phyloP scores from a whole-genome alignment of 2,797 vertebrate genomes.

The Periophthalmus magnuspinnatus region DNA sequence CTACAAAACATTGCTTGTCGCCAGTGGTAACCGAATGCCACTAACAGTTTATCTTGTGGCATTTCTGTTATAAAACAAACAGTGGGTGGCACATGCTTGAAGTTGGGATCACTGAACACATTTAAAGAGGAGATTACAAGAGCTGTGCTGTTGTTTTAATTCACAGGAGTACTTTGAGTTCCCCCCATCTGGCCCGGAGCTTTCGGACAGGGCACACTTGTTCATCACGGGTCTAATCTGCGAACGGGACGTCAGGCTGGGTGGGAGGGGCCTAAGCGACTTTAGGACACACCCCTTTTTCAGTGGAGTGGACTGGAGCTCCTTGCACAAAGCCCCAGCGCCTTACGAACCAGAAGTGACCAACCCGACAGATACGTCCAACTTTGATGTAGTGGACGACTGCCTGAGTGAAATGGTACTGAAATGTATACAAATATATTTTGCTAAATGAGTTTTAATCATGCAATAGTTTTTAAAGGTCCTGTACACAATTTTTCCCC shows the following conservation, averaged over 20 bases:
- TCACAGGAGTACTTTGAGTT: conserved; percentile 83
- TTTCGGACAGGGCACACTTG: conserved; percentile 73
- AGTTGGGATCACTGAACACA: background rate
- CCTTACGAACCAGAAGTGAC: conserved; percentile 81
- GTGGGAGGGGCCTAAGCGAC: conserved; percentile 73
- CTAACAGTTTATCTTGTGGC: background rate
- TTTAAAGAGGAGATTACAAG: conserved; percentile 5
- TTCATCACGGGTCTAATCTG: conserved; percentile 83
- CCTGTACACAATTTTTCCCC: too few species aligned
- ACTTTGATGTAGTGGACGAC: conserved; percentile 87
- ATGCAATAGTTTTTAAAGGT: too few species aligned
- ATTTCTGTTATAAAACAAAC: background rate
- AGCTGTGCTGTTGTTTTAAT: background rate
- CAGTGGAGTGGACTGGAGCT: conserved; percentile 78
- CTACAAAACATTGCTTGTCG: background rate
- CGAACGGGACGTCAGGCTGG: conserved; percentile 77
- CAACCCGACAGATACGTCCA: conserved; percentile 84
- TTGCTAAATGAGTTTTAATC: too few species aligned
- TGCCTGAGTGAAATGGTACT: conserved; percentile 80
- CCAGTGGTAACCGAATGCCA: background rate
- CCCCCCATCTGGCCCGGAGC: conserved; percentile 63
- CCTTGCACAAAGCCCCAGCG: conserved; percentile 72
- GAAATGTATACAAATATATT: too few species aligned
- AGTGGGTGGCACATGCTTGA: background rate
- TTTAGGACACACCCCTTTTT: conserved; percentile 83